Evolutionary conservation across 2,888 invertebrate genomes (phyloP), one percentile per base, ranked within the genome.

Genomic region (Archips crataeganus): DNA sequence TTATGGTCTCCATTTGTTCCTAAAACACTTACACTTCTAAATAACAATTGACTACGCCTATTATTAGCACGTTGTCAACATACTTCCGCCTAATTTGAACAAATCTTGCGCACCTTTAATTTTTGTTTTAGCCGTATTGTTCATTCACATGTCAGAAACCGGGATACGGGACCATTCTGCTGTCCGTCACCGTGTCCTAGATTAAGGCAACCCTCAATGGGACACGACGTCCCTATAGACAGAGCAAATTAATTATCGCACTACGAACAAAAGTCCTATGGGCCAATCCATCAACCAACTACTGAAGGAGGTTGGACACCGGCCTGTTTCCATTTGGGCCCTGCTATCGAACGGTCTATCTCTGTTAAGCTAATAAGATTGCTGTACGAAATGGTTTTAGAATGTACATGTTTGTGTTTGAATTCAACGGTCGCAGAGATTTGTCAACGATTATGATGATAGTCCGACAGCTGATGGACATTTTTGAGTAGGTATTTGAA

Each of bases 191-290:
- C 64, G 70, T 68, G 77, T 75, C 77, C 77, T 73, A 76, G 77
- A 80, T 79, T 80, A 71, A 70, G 66, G 65, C 76, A 49, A 66
- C 63, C 68, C 73, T 77, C 76, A 76, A 75, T 78, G 77, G 82
- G 81, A 79, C 76, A 81, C 70, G 66, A 71, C 66, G 34, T 64
- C 45, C 54, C 72, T 73, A 82, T 83, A 81, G 81, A 81, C 80
- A 74, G 78, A 72, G 80, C 76, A 82, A 89, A 90, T 90, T 90
- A 90, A 90, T 90, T 89, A 85, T 82, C 78, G 81, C 77, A 76
- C 78, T 78, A 76, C 80, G 82, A 84, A 87, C 90, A 88, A 88
- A 89, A 89, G 87, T 87, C 87, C 80, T 80, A 74, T 76, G 82
- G 81, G 78, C 81, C 83, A 84, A 89, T 89, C 88, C 83, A 87